Conservation (phyloP, 2,113 vertebrate species). For the Mohoua ochrocephala region DNA sequence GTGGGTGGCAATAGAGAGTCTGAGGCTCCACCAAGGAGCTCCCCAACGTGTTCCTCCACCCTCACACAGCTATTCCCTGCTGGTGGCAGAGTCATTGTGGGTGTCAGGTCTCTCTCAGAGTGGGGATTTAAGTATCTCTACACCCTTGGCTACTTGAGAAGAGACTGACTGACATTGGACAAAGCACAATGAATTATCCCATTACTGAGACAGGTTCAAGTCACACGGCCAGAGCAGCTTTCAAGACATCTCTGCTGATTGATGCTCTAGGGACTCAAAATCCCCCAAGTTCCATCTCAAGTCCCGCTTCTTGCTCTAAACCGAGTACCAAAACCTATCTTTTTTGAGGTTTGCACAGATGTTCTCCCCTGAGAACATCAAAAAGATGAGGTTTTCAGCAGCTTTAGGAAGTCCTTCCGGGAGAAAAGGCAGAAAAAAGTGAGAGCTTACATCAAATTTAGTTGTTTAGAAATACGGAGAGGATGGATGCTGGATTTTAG, state of each 20-base stretch:
- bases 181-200: not conserved
- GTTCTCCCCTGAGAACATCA: not conserved
- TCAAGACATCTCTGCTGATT: not conserved
- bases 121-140: not conserved
- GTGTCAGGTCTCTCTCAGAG: not conserved
- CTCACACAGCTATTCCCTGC: not conserved
- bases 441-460: not conserved
- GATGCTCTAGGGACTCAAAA: not conserved
- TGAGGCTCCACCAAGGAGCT: not conserved
- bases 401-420: not conserved
- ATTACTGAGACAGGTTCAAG: not conserved
- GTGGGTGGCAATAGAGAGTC: not conserved
- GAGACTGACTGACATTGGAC: not conserved
- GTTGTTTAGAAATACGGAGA: not conserved
- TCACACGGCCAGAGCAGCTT: not conserved
- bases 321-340: not conserved
- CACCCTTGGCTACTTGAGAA: not conserved
- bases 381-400: not conserved
- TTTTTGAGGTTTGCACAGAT: not conserved
- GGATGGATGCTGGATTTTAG: not conserved
- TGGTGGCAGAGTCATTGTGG: not conserved
- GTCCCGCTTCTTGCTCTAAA: not conserved
- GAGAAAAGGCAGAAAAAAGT: not conserved
- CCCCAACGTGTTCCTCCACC: not conserved
- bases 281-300: not conserved